Conservation (phyloP, 2,797 vertebrate genomes). For the Poeciliopsis turneri region DNA sequence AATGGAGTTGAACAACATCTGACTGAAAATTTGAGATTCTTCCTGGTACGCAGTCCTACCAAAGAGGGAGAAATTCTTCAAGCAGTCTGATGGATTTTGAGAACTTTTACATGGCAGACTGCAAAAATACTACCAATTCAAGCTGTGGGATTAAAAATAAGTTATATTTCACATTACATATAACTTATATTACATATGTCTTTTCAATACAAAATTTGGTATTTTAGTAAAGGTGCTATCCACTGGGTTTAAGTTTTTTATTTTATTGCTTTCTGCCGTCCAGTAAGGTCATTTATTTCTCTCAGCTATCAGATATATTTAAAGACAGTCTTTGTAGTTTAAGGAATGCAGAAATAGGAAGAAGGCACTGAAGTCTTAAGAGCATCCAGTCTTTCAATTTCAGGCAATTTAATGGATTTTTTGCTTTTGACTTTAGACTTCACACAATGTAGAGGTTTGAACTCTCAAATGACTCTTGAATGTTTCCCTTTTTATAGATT, state of each 20-base stretch:
- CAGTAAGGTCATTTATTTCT: neutral
- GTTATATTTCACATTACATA: neutral
- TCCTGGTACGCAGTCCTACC: neutral
- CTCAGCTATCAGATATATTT: neutral
- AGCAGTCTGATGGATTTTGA: neutral
- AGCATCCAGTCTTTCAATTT: constrained; percentile 4
- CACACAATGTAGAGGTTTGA: constrained; percentile 12
- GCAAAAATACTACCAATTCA: neutral
- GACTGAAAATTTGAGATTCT: neutral
- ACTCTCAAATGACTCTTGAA: constrained; percentile 8
- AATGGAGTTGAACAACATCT: neutral
- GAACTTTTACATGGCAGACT: neutral
- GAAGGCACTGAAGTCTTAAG: neutral
- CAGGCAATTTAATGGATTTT: neutral
- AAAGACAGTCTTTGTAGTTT: neutral
- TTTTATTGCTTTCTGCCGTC: neutral
- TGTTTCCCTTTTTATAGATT: constrained; percentile 4
- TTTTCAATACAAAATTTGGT: neutral
- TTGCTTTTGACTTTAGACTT: constrained; percentile 1
- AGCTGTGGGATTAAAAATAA: neutral
- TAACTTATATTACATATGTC: no score
- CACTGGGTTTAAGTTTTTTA: neutral
- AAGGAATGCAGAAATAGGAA: neutral
- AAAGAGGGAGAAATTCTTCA: neutral
- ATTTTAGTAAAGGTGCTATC: neutral